Evolutionary conservation across 1,140 invertebrate genomes (phyloP), one percentile per base, ranked within the genome.

Genomic region (Octopus sinensis): DNA sequence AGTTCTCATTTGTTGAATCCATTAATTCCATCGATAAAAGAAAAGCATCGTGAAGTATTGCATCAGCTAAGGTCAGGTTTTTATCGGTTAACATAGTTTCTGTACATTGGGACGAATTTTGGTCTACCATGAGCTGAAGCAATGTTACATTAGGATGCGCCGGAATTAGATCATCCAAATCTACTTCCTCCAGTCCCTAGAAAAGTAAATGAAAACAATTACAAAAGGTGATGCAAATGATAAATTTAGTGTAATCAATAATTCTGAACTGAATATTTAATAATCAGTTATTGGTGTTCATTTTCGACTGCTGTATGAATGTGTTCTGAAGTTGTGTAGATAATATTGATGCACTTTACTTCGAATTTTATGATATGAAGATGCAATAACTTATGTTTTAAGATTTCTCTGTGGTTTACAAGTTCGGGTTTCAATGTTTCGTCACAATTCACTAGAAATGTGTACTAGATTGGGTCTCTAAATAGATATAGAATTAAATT

Each of bases 61-160:
- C 84, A 30, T 84, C 80, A 53, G 81, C 84, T 62, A 88, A 83
- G 79, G 79, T 85, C 53, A 87, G 84, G 53, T 85, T 76, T n/a
- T 81, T 83, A 51, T 79, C 73, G 13, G 80, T 51, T 76, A 88
- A 84, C 30, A 43, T 43, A 43, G 30, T 43, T 43, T 43, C 30
- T 62, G 68, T 76, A 82, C 87, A 88, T n/a, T 79, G 52, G 12
- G 71, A 62, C 56, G 87, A 84, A 54, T 83, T 78, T 53, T 80
- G 83, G 77, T 87, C 87, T 79, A 86, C 84, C 85, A 86, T 88
- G 79, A 88, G 83, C 23, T 84, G 84, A 43, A 87, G 81, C 9
- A 88, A 81, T 12, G 87, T 88, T 6, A 88, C 80, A 76, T 88
- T 88, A 76, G 86, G 86, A 43, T 83, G 79, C 5, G 86, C 85